These are phyloP conservation scores for Xiphorhynchus elegans DNA, from an alignment of 2,113 vertebrate genomes.

Conservation along the genomic window DNA sequence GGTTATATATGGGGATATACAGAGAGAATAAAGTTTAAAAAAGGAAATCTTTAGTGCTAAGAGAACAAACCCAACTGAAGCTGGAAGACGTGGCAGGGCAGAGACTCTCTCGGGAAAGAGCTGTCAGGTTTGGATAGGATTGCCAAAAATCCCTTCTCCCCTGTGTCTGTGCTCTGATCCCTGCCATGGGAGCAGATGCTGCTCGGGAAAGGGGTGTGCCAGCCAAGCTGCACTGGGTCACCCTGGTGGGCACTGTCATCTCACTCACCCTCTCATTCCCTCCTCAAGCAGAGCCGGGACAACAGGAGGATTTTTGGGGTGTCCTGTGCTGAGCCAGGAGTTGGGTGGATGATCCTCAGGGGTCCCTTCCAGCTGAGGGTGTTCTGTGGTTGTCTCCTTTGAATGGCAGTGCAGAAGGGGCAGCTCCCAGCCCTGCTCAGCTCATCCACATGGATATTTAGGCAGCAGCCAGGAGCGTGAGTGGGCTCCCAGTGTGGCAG, in stretches of 20 bases:
- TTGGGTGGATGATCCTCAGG: neutral
- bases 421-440: neutral
- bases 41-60: neutral
- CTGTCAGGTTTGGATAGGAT: neutral
- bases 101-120: neutral
- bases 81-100: neutral
- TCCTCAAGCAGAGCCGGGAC: neutral
- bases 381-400: neutral
- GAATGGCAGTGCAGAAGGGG: neutral
- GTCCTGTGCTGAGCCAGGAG: neutral
- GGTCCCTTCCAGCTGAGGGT: neutral
- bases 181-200: neutral
- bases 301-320: neutral
- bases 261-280: neutral
- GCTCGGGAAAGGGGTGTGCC: neutral
- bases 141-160: neutral
- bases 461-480: neutral
- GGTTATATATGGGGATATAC: fast-evolving
- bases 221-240: neutral
- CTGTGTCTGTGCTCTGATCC: fast-evolving
- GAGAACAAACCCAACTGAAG: neutral
- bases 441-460: fast-evolving
- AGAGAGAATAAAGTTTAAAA: neutral
- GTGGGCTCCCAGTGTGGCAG: neutral
- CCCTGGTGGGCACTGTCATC: neutral